Conservation (phyloP, 2,797 vertebrate species). For the Melanotaenia trifasciata region DNA sequence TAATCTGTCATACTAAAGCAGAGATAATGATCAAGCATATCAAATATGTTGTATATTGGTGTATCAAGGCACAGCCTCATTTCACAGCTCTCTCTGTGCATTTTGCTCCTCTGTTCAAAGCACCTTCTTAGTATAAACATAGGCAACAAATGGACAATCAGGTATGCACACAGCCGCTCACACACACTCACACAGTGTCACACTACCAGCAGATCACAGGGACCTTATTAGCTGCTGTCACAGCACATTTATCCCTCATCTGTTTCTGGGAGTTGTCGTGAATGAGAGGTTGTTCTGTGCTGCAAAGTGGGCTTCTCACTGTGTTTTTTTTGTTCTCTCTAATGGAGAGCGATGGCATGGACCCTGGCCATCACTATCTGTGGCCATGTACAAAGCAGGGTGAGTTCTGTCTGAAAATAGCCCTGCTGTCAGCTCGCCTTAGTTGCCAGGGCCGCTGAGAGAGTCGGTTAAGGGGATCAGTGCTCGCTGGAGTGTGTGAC, state of each 20-base stretch:
- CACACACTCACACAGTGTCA: constrained; percentile 23
- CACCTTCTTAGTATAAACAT: constrained; percentile 29
- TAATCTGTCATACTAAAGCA: constrained; percentile 60
- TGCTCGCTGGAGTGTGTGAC: constrained; percentile 81
- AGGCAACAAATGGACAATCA: constrained; percentile 26
- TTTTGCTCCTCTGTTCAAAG: constrained; percentile 43
- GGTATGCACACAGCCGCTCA: constrained; percentile 9
- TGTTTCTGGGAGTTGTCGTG: constrained; percentile 75
- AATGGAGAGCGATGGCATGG: constrained; percentile 84
- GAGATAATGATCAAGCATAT: constrained; percentile 62
- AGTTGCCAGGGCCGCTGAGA: constrained; percentile 68
- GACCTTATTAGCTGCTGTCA: constrained; percentile 86
- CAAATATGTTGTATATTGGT: constrained; percentile 41
- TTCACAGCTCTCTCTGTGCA: constrained; percentile 30
- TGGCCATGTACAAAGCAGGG: constrained; percentile 71
- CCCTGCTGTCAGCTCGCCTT: constrained; percentile 68
- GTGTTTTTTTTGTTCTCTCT: constrained; percentile 81
- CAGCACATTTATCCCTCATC: constrained; percentile 86
- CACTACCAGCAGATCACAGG: constrained; percentile 69
- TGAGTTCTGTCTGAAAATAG: constrained; percentile 82
- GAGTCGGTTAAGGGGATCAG: constrained; percentile 85
- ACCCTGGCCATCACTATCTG: constrained; percentile 76
- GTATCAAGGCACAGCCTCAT: constrained; percentile 46
- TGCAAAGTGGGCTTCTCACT: constrained; percentile 74
- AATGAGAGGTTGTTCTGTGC: constrained; percentile 81